Conservation (phyloP, 1,140 invertebrate species). For the Oedothorax gibbosus region DNA sequence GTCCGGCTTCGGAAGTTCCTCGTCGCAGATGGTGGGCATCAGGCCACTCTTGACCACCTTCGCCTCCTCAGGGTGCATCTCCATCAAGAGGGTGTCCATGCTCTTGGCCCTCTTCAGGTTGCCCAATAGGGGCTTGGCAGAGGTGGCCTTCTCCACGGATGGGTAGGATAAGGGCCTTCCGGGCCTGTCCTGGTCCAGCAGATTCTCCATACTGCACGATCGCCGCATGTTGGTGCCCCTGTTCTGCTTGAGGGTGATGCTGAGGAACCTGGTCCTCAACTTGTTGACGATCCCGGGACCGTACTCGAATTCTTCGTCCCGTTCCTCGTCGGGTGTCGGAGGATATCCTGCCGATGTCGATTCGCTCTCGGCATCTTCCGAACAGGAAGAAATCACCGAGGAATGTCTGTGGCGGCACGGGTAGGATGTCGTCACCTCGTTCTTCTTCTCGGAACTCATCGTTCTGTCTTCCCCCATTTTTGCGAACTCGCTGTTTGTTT, state of each 20-base stretch:
- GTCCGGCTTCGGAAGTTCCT: constrained; percentile 85
- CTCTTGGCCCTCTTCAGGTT: constrained; percentile 61
- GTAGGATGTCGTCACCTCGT: neutral
- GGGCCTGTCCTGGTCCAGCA: constrained; percentile 75
- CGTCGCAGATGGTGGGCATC: constrained; percentile 74
- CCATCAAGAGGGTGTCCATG: constrained; percentile 58
- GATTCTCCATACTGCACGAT: constrained; percentile 85
- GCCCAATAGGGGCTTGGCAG: neutral
- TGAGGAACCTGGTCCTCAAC: constrained; percentile 78
- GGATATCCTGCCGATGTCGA: constrained; percentile 39
- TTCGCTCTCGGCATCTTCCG: constrained; percentile 52
- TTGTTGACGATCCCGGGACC: constrained; percentile 91
- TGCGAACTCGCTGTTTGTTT: neutral
- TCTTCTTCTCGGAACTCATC: constrained; percentile 35
- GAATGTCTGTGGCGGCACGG: constrained; percentile 49
- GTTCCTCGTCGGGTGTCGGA: constrained; percentile 31
- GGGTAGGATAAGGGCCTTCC: neutral
- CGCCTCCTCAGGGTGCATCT: neutral
- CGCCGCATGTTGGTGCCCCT: constrained; percentile 76
- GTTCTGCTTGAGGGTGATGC: constrained; percentile 78
- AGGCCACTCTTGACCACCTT: constrained; percentile 59
- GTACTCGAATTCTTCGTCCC: constrained; percentile 81
- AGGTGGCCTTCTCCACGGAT: constrained; percentile 66
- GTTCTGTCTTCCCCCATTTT: constrained; percentile 48
- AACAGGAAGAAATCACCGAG: constrained; percentile 49